phyloP scores from a whole-genome alignment of 2,797 vertebrate species.

The Argyrosomus regius region DNA sequence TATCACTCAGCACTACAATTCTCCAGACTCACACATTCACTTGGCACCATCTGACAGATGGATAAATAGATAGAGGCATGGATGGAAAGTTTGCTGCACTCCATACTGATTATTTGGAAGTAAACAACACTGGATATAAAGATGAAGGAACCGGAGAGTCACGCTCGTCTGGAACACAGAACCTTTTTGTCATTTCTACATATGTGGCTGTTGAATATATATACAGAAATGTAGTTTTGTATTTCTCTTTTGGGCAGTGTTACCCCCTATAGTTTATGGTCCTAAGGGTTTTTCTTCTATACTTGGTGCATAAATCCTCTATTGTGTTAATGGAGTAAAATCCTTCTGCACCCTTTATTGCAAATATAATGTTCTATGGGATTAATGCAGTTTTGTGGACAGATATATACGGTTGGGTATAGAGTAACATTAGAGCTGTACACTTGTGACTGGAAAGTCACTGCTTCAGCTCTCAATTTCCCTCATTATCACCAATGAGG shows the following conservation, averaged over 20 bases:
- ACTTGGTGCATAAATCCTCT: slow-evolving; percentile 5
- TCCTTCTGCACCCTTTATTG: not conserved
- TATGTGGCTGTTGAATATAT: not conserved
- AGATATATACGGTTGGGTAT: not conserved
- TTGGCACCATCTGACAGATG: slow-evolving; percentile 48
- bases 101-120: slow-evolving; percentile 32
- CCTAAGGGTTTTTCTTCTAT: not conserved
- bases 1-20: slow-evolving; percentile 61
- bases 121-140: not conserved
- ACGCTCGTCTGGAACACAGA: not conserved
- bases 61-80: slow-evolving; percentile 50
- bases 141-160: not conserved
- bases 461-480: not conserved
- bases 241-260: not conserved
- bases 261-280: not conserved
- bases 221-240: not conserved
- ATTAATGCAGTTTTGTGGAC: not conserved
- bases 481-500: not conserved
- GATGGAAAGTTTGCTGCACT: slow-evolving; percentile 34
- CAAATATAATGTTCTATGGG: not conserved
- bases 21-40: slow-evolving; percentile 50
- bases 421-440: not conserved
- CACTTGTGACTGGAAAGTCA: not conserved
- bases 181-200: not conserved
- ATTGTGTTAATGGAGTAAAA: not conserved